Evolutionary conservation across 2,888 invertebrate species (phyloP).

Genomic region (Liodrosophila aerea): DNA sequence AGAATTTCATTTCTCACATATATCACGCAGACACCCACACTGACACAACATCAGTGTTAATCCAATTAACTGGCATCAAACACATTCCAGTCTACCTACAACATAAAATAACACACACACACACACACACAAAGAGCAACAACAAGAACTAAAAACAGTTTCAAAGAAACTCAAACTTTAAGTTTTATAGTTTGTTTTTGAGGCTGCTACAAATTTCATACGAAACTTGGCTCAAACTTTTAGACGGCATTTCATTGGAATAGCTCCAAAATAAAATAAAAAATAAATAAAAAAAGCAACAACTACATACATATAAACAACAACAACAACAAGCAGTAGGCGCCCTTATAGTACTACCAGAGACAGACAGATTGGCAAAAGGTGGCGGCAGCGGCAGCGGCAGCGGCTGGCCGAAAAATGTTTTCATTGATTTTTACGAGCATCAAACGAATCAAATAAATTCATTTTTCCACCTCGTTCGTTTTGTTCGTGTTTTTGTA

Average conservation of each 20-base stretch:
- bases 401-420: conserved; percentile 50
- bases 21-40: conserved; percentile 15
- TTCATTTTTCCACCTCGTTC: conserved; percentile 38
- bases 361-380: conserved; percentile 39
- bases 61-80: conserved; percentile 74
- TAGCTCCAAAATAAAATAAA: conserved; percentile 31
- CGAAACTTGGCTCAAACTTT: conserved; percentile 68
- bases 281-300: neutral
- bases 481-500: conserved; percentile 8
- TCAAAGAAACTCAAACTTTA: conserved; percentile 72
- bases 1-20: conserved; percentile 49
- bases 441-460: conserved; percentile 72
- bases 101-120: conserved; percentile 18
- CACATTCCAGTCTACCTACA: conserved; percentile 60
- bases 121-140: conserved; percentile 8
- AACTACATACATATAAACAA: neutral
- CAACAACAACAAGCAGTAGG: neutral
- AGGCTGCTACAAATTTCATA: conserved; percentile 67
- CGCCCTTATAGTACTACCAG: no score
- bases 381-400: conserved; percentile 53
- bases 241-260: conserved; percentile 69
- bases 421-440: conserved; percentile 77
- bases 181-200: conserved; percentile 69
- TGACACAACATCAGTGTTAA: conserved; percentile 52
- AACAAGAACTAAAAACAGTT: conserved; percentile 59